Percentiles rank a stretch among this genome's conserved stretches.
Evolutionary conservation across 2,888 invertebrate species (phyloP).

Genomic region (Catocala fraxini): DNA sequence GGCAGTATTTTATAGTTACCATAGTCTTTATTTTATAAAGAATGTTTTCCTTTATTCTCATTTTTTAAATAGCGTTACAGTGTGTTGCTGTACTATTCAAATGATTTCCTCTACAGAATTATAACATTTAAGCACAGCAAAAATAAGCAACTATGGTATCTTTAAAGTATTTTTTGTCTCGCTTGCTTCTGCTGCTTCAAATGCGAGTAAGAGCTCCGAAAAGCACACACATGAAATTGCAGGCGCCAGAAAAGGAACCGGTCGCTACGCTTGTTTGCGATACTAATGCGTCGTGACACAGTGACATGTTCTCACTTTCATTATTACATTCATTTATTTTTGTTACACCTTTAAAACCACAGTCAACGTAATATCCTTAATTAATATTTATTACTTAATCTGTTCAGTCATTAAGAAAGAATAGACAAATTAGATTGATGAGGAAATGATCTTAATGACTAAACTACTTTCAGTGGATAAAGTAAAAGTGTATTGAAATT

Average conservation of each 20-base stretch:
- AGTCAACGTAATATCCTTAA: slow-evolving; percentile 32
- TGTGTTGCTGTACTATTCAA: slow-evolving; percentile 1
- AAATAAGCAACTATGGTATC: slow-evolving; percentile 4
- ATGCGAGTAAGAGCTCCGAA: background rate
- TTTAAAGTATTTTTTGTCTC: background rate
- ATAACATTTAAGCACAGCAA: slow-evolving; percentile 5
- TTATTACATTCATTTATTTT: slow-evolving; percentile 50
- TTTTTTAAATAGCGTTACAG: too few relatives aligned
- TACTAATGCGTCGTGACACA: slow-evolving; percentile 62
- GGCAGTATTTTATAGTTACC: too few relatives aligned
- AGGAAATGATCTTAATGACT: slow-evolving; percentile 4
- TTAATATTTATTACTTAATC: slow-evolving; percentile 34
- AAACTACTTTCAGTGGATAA: too few relatives aligned
- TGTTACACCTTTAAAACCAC: slow-evolving; percentile 24
- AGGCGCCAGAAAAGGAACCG: slow-evolving; percentile 40
- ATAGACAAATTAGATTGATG: slow-evolving; percentile 20
- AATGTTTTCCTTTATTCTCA: too few relatives aligned
- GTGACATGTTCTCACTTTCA: slow-evolving; percentile 64
- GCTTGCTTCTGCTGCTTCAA: background rate
- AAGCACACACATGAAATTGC: background rate
- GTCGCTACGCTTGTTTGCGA: slow-evolving; percentile 56
- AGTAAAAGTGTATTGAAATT: too few relatives aligned
- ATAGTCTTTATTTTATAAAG: too few relatives aligned
- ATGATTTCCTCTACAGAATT: slow-evolving; percentile 23
- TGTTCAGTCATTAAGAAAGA: slow-evolving; percentile 18